phyloP scores from a whole-genome alignment of 2,797 vertebrate genomes.

The Danio tinwini region DNA sequence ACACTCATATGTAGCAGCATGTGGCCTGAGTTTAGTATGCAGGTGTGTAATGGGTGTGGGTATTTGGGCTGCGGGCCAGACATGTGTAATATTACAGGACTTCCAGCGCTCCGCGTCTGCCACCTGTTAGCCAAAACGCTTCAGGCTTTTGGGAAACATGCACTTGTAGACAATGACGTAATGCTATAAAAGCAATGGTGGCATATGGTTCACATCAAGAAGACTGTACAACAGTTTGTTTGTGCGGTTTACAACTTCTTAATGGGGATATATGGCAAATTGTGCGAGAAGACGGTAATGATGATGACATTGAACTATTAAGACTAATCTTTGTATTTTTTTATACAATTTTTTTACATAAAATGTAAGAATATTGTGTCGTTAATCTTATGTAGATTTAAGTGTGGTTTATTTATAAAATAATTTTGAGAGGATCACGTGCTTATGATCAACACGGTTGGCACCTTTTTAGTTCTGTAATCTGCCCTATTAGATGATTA shows the following conservation, averaged over 20 bases:
- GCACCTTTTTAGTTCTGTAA: too few relatives aligned
- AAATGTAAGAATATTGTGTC: too few relatives aligned
- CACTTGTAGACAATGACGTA: slow-evolving; percentile 41
- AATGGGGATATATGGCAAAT: slow-evolving; percentile 39
- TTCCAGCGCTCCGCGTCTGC: slow-evolving; percentile 35
- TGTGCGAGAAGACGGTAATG: slow-evolving; percentile 39
- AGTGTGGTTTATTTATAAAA: too few relatives aligned
- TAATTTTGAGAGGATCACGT: too few relatives aligned
- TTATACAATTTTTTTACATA: too few relatives aligned
- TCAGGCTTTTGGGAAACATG: slow-evolving; percentile 20
- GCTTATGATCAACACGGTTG: too few relatives aligned
- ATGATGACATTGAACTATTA: neutral
- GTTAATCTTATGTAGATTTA: too few relatives aligned
- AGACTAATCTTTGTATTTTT: too few relatives aligned
- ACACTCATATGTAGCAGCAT: slow-evolving; percentile 1
- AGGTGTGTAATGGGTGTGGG: slow-evolving; percentile 43
- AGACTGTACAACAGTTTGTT: neutral
- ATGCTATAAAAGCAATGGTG: slow-evolving; percentile 24
- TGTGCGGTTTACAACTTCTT: neutral
- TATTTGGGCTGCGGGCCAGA: slow-evolving; percentile 14
- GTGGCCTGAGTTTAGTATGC: slow-evolving; percentile 12
- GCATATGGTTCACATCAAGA: neutral
- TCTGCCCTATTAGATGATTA: too few relatives aligned
- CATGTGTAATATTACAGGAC: neutral
- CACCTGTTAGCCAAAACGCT: slow-evolving; percentile 40